phyloP scores from a whole-genome alignment of 2,113 vertebrate genomes.

The Ia io region DNA sequence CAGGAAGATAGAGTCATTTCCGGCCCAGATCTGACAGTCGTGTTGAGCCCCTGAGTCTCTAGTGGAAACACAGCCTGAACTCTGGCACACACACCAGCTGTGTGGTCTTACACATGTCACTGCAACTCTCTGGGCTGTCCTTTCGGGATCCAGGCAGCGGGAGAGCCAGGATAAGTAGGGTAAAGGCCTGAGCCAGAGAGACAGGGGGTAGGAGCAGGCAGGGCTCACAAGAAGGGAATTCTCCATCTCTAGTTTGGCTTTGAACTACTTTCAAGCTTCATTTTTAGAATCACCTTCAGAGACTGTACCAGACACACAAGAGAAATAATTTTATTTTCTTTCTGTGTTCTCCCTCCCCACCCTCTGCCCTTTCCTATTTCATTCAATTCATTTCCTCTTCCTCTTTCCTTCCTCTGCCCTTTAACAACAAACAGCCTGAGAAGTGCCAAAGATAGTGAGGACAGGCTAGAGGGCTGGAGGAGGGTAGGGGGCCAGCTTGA shows the following conservation, averaged over 20 bases:
- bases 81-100: background rate
- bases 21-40: background rate
- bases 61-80: background rate
- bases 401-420: slow-evolving; percentile 6
- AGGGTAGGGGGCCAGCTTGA: background rate
- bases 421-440: background rate
- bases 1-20: background rate
- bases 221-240: background rate
- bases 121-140: background rate
- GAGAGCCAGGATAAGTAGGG: background rate
- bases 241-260: background rate
- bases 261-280: background rate
- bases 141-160: background rate
- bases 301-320: background rate
- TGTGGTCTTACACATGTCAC: background rate
- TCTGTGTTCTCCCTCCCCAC: background rate
- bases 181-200: background rate
- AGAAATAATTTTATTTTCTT: slow-evolving; percentile 4
- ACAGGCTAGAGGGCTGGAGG: background rate
- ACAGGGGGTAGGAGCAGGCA: background rate
- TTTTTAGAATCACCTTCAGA: background rate
- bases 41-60: background rate
- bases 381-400: background rate
- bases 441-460: background rate
- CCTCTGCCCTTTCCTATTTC: background rate